Evolutionary conservation across 2,888 invertebrate species (phyloP).

Genomic region (Polydrusus cervinus): DNA sequence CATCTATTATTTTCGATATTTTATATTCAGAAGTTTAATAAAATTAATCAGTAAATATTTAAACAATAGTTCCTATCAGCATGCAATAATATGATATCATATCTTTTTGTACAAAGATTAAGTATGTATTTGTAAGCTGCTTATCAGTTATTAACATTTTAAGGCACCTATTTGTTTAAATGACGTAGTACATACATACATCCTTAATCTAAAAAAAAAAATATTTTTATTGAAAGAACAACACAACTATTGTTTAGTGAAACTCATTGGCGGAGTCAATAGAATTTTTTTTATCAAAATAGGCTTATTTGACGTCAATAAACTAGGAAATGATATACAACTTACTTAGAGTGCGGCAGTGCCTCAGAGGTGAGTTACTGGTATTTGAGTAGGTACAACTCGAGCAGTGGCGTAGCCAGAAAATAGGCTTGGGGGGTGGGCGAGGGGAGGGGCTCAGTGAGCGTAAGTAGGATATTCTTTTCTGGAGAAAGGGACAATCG

Average conservation of each 20-base stretch:
- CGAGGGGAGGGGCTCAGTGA: no score
- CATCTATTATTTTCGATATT: conserved; percentile 1
- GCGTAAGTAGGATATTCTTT: no score
- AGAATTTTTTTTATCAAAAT: no score
- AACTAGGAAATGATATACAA: no score
- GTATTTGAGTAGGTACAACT: no score
- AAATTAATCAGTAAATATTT: conserved; percentile 12
- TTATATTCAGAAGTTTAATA: neutral
- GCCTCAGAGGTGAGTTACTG: no score
- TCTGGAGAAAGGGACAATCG: no score
- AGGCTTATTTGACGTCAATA: no score
- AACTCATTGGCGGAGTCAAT: neutral
- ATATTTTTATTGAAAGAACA: neutral
- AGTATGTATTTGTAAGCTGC: conserved; percentile 11
- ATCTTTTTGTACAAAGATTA: conserved; percentile 14
- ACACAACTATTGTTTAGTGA: neutral
- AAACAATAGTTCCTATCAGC: conserved; percentile 15
- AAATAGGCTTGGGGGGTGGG: no score
- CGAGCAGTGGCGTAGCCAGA: no score
- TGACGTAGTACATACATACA: neutral
- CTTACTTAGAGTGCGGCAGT: no score
- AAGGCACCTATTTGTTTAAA: neutral
- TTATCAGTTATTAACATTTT: conserved; percentile 19
- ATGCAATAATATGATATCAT: conserved; percentile 14
- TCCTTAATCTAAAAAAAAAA: conserved; percentile 1